These are phyloP conservation scores for Poecile montanus DNA, from an alignment of 2,797 vertebrate species.

Conservation along the genomic window DNA sequence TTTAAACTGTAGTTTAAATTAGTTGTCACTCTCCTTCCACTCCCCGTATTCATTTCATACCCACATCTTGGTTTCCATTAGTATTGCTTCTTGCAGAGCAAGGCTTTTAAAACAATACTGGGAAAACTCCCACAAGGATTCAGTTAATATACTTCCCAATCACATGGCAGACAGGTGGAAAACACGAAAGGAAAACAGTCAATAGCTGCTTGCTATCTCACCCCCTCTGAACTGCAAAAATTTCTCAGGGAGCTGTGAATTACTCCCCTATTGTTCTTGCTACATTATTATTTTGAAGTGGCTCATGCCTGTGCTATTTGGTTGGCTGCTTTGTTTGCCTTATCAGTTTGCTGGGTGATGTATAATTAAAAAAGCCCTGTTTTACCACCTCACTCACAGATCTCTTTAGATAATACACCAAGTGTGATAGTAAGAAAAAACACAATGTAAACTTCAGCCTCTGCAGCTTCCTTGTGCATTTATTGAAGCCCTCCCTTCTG, in stretches of 20 bases:
- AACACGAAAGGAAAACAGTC: slow-evolving; percentile 18
- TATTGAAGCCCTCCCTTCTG: neutral
- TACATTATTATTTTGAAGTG: slow-evolving; percentile 53
- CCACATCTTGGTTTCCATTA: neutral
- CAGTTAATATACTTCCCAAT: slow-evolving; percentile 7
- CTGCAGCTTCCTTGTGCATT: neutral
- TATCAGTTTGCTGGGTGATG: slow-evolving; percentile 26
- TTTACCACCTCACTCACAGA: slow-evolving; percentile 41
- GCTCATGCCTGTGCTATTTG: neutral
- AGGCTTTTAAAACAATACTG: neutral
- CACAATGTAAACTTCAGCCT: neutral
- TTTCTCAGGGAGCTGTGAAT: slow-evolving; percentile 29
- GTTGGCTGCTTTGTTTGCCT: slow-evolving; percentile 33
- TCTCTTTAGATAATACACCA: slow-evolving; percentile 4
- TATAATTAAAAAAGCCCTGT: slow-evolving; percentile 49
- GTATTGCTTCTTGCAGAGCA: neutral
- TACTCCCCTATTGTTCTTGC: slow-evolving; percentile 27
- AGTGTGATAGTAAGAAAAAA: neutral
- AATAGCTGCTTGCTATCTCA: slow-evolving; percentile 31
- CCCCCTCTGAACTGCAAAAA: neutral
- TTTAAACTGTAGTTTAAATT: neutral
- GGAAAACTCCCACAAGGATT: neutral
- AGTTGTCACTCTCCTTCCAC: neutral
- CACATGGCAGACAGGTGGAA: neutral
- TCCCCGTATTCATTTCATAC: neutral